phyloP scores from a whole-genome alignment of 2,888 invertebrate genomes.

The Ephialtes manifestator region DNA sequence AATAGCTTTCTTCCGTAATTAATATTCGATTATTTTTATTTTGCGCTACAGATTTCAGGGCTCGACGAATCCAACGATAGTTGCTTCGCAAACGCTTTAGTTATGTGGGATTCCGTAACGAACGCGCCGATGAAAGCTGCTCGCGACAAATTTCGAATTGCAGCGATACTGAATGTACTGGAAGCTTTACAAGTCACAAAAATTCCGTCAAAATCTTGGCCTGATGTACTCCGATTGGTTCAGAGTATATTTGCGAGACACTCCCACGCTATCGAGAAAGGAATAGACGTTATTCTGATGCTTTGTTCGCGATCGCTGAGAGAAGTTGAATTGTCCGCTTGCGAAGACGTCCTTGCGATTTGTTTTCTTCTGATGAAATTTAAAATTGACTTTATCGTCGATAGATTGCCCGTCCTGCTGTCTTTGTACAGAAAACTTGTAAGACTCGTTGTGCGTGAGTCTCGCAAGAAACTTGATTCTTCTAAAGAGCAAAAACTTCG shows the following conservation, averaged over 20 bases:
- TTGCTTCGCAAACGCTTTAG: constrained; percentile 71
- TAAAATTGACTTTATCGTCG: constrained; percentile 75
- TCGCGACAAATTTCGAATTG: constrained; percentile 75
- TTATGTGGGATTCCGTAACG: constrained; percentile 79
- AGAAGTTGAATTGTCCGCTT: constrained; percentile 69
- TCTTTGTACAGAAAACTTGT: constrained; percentile 76
- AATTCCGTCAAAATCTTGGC: constrained; percentile 72
- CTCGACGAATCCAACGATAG: constrained; percentile 66
- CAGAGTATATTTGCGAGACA: constrained; percentile 72
- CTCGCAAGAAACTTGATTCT: constrained; percentile 70
- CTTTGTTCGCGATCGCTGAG: constrained; percentile 74
- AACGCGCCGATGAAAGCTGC: constrained; percentile 74
- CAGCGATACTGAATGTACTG: constrained; percentile 73
- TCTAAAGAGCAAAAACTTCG: constrained; percentile 72
- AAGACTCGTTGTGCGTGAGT: constrained; percentile 73
- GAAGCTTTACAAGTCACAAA: constrained; percentile 67
- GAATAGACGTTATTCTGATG: constrained; percentile 77
- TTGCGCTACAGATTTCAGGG: constrained; percentile 71
- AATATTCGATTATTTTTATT: background rate
- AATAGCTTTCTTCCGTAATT: background rate
- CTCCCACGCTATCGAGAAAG: constrained; percentile 72
- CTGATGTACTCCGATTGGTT: constrained; percentile 72
- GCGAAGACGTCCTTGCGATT: constrained; percentile 76
- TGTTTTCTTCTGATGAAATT: constrained; percentile 77
- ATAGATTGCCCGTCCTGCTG: constrained; percentile 78